Evolutionary conservation across 2,113 vertebrate species (phyloP), one percentile per base, ranked within the genome.

Genomic region (Corvus hawaiiensis): DNA sequence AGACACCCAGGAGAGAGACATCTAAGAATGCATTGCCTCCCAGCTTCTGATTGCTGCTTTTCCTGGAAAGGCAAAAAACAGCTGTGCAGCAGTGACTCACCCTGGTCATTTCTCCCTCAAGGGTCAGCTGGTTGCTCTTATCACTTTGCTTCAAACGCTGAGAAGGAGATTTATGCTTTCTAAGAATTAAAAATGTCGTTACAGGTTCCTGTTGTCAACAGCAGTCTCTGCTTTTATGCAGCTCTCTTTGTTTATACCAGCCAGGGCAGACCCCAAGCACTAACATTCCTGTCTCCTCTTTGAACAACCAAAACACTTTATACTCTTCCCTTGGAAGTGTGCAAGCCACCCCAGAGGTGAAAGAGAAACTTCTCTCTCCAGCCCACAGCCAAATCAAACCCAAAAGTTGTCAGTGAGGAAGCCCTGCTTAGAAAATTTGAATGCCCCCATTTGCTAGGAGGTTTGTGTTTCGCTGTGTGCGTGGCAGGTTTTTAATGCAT

Each of bases 211-310:
- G 13, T 37, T 78, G 48, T 26, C 27, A 30, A 7, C 2, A 43
- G 27, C n/a, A 48, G 13, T 9, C 32, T 87, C 71, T 68, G 54
- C 24, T 85, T 93, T 82, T 69, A 46, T 14, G 9, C 14, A 52
- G 7, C 55, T 64, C 12, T 27, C 15, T 72, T 59, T 86, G 28
- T 61, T 63, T 37, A 33, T 9, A 81, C 4, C 52, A 78, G 27
- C 16, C 64, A 59, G 30, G 69, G 52, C n/a, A 84, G 48, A 72
- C 13, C 23, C 13, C 22, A 72, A 23, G 35, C 9, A 44, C 1
- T 7, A 63, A 78, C 0, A 0, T 21, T 66, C 30, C 35, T 37
- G 10, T 9, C 3, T 6, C 3, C 8, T 67, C 46, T 54, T 71
- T 71, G 43, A 89, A 67, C 6, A 67, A 62, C 4, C 0, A 1